Percentiles rank a stretch among this genome's conserved stretches.
Evolutionary conservation across 1,140 invertebrate species (phyloP).

Genomic region (Trichoplusia ni): DNA sequence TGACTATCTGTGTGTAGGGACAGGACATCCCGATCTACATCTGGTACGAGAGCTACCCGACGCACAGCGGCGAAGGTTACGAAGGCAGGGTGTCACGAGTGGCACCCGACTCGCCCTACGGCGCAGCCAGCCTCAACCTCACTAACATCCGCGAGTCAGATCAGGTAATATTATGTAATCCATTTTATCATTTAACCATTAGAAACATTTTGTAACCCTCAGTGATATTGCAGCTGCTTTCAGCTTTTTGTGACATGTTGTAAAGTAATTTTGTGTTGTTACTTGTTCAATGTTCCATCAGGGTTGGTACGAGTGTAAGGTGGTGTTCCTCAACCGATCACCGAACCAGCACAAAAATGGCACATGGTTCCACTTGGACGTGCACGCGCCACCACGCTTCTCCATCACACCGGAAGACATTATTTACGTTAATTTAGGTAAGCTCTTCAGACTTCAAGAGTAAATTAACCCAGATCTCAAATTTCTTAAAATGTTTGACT

Average conservation of each 20-base stretch:
- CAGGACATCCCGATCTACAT: conserved; percentile 97
- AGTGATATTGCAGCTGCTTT: too few species aligned
- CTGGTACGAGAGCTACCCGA: conserved; percentile 98
- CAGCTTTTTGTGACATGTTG: too few species aligned
- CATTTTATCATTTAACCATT: not conserved
- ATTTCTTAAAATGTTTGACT: too few species aligned
- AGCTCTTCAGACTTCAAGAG: not conserved
- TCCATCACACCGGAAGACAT: conserved; percentile 95
- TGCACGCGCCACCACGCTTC: conserved; percentile 96
- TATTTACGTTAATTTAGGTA: conserved; percentile 95
- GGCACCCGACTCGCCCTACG: conserved; percentile 91
- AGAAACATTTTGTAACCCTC: too few species aligned
- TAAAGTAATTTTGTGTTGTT: too few species aligned
- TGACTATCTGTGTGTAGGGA: conserved; percentile 83
- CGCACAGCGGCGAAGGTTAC: conserved; percentile 95
- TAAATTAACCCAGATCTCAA: not conserved
- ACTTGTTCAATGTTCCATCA: too few species aligned
- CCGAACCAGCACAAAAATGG: conserved; percentile 95
- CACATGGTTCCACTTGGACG: conserved; percentile 98
- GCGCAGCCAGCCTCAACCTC: conserved; percentile 95
- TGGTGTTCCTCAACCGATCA: conserved; percentile 96
- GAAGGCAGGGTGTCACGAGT: conserved; percentile 94
- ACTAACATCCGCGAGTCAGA: conserved; percentile 95
- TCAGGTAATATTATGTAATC: conserved; percentile 85
- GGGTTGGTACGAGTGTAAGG: conserved; percentile 98